Evolutionary conservation across 2,888 invertebrate genomes (phyloP).

Genomic region (Corbicula japonica): DNA sequence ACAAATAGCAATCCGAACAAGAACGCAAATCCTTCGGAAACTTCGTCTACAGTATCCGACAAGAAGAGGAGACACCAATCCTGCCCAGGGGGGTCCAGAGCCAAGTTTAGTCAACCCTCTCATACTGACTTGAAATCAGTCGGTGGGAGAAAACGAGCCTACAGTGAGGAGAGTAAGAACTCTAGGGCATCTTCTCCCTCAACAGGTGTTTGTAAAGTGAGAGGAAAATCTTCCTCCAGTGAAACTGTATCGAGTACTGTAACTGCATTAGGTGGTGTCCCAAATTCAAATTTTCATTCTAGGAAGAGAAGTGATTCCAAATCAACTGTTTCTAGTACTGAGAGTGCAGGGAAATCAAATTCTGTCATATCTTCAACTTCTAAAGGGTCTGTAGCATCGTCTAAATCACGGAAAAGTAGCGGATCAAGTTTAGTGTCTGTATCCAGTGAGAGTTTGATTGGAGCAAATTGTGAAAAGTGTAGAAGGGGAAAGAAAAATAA

Average conservation of each 20-base stretch:
- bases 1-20: constrained; percentile 19
- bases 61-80: constrained; percentile 34
- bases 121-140: constrained; percentile 15
- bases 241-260: background rate
- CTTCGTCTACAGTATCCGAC: constrained; percentile 17
- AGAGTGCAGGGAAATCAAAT: background rate
- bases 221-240: constrained; percentile 1
- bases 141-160: constrained; percentile 19
- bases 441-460: constrained; percentile 44
- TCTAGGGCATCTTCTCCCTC: background rate
- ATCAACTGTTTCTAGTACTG: background rate
- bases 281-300: background rate
- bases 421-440: constrained; percentile 48
- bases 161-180: constrained; percentile 32
- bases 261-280: background rate
- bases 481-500: constrained; percentile 33
- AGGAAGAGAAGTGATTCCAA: constrained; percentile 6
- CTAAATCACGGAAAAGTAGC: constrained; percentile 32
- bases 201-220: background rate
- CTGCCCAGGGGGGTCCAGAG: constrained; percentile 52
- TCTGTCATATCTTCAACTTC: background rate
- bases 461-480: constrained; percentile 48
- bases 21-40: constrained; percentile 46
- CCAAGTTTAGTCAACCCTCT: constrained; percentile 28
- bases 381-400: constrained; percentile 16